Evolutionary conservation across 2,797 vertebrate species (phyloP).

Genomic region (Gallinago solitaria): DNA sequence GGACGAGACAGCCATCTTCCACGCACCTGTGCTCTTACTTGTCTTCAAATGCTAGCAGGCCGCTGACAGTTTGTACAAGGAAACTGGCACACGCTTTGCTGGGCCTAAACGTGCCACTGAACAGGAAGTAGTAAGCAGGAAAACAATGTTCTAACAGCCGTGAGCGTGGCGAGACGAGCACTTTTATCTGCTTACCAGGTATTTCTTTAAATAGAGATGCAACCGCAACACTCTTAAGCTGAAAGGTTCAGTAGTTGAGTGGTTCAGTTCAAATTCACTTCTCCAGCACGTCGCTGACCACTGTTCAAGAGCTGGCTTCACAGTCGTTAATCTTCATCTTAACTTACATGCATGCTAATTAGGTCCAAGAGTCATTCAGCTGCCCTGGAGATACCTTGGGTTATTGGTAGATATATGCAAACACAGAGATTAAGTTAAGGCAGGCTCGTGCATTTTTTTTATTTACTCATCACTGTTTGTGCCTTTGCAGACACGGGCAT

Average conservation of each 20-base stretch:
- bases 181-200: constrained; percentile 37
- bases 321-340: background rate
- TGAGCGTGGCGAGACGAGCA: background rate
- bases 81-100: background rate
- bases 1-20: background rate
- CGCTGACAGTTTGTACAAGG: background rate
- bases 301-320: background rate
- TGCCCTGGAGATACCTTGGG: background rate
- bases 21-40: background rate
- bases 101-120: background rate
- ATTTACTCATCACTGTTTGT: background rate
- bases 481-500: background rate
- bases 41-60: background rate
- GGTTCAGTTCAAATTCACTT: background rate
- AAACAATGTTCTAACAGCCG: background rate
- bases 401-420: background rate
- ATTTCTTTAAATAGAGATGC: constrained; percentile 47
- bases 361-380: background rate
- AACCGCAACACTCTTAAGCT: background rate
- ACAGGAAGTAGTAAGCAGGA: constrained; percentile 31
- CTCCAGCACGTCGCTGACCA: background rate
- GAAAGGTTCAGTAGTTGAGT: background rate
- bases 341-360: background rate
- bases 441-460: background rate
- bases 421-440: background rate